Percentiles rank a stretch among this genome's conserved stretches.
phyloP scores from a whole-genome alignment of 2,888 invertebrate species.

The Trimorus sp. region DNA sequence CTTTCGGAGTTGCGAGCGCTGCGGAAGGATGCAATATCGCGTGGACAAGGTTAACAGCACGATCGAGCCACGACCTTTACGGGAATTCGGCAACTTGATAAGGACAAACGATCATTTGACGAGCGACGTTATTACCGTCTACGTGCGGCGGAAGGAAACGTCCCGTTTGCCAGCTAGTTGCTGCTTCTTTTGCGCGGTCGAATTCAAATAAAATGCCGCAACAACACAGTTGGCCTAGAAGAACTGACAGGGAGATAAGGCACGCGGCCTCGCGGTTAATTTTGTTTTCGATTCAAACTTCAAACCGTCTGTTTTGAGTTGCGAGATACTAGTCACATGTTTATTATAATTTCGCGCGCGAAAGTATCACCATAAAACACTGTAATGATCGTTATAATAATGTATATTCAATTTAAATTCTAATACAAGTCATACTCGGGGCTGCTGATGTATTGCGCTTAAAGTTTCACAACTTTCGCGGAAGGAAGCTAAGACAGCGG shows the following conservation, averaged over 20 bases:
- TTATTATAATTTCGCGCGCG: no score
- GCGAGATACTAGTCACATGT: no score
- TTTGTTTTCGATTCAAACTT: no score
- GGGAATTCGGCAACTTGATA: constrained; percentile 47
- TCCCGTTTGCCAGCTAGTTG: background rate
- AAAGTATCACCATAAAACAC: no score
- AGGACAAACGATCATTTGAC: constrained; percentile 44
- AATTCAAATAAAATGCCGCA: no score
- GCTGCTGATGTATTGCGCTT: background rate
- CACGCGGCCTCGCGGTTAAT: no score
- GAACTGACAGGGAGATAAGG: no score
- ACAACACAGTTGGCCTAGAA: no score
- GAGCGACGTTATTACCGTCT: constrained; percentile 40
- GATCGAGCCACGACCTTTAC: constrained; percentile 31
- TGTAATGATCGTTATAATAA: no score
- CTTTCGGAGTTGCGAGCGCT: constrained; percentile 31
- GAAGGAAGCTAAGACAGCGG: background rate
- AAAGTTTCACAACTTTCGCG: constrained; percentile 1
- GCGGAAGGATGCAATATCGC: constrained; percentile 42
- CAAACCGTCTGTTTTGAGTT: no score
- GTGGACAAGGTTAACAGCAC: constrained; percentile 46
- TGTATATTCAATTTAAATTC: constrained; percentile 3
- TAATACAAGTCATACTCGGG: background rate
- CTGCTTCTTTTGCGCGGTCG: no score
- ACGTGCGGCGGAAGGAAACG: constrained; percentile 43